Conservation (phyloP, 35 echinoderm and acorn worm genomes). For the Ophiothrix spiculata region DNA sequence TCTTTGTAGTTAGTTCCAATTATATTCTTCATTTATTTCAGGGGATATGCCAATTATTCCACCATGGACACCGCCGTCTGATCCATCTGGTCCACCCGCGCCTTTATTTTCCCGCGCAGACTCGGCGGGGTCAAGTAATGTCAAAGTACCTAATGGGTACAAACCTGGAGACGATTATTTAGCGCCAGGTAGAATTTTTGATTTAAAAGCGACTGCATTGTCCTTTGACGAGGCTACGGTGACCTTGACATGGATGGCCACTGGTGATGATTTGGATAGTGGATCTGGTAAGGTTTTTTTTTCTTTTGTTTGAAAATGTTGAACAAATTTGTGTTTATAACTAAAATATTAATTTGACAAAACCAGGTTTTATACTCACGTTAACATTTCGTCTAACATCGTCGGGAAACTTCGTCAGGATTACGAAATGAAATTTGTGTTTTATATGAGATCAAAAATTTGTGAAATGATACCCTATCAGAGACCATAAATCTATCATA, state of each 20-base stretch:
- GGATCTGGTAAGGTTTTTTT: slow-evolving; percentile 48
- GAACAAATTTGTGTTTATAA: too few relatives aligned
- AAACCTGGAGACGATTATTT: slow-evolving; percentile 40
- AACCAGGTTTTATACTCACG: too few relatives aligned
- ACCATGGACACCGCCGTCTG: slow-evolving; percentile 24
- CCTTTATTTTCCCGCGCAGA: slow-evolving; percentile 24
- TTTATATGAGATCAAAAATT: too few relatives aligned
- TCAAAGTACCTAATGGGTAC: slow-evolving; percentile 23
- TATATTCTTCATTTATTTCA: too few relatives aligned
- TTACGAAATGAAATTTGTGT: too few relatives aligned
- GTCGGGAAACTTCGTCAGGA: too few relatives aligned
- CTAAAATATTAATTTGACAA: too few relatives aligned
- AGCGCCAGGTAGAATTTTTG: slow-evolving; percentile 45
- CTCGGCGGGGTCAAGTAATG: slow-evolving; percentile 54
- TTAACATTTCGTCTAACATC: too few relatives aligned
- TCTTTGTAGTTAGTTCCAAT: too few relatives aligned
- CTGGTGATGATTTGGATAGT: slow-evolving; percentile 62
- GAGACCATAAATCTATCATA: too few relatives aligned
- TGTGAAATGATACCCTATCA: too few relatives aligned
- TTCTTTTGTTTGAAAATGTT: not conserved
- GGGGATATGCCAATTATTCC: slow-evolving; percentile 5
- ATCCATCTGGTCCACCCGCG: not conserved
- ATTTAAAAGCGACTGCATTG: slow-evolving; percentile 37
- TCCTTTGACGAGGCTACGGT: not conserved
- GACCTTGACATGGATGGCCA: slow-evolving; percentile 18